Base-by-base conservation (phyloP, 2,797 vertebrate species). In the Botia kubotai region DNA sequence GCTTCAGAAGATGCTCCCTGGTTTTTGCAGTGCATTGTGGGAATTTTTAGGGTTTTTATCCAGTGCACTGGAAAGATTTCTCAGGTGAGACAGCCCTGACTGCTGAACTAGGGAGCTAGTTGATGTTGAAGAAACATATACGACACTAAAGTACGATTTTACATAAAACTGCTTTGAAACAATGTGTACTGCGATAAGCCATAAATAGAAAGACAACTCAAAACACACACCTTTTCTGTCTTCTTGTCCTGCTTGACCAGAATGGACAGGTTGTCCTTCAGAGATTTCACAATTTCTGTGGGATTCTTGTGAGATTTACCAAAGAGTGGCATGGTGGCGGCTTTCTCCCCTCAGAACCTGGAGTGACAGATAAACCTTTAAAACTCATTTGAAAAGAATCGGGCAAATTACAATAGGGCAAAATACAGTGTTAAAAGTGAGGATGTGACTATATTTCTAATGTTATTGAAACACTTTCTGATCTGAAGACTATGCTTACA, bases 271-370 rank as follows among this genome's bases (percentile, higher is more conserved):
- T 97, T 98, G 84, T 99, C 97, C 91, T 96, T 98, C 83, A 99
- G 90, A 66, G 92, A 95, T 92, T 93, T 96, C 89, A 98, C 97
- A 75, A 97, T 96, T 89, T 98, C 97, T 13, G 94, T 94, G 33
- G 97, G 97, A 91, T 94, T 97, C 94, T 98, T 99, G 90, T 98
- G 97, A 6, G 97, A 96, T 93, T 98, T 99, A 90, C 97, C 96
- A 86, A 99, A 99, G 87, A 99, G 95, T 82, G 97, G 97, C 97
- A 99, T 99, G 93, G 73, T 94, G 85, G 82, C 57, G 53, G 85
- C 71, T 57, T 77, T 73, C 70, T 53, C 43, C 36, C 39, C 62
- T 79, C 23, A 77, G 46, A 83, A 83, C 58, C 86, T 87, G 53
- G 11, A 82, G 17, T 43, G 19, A 68, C 46, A 62, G 17, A 74